Evolutionary conservation across 2,113 vertebrate genomes (phyloP).

Genomic region (Connochaetes taurinus): DNA sequence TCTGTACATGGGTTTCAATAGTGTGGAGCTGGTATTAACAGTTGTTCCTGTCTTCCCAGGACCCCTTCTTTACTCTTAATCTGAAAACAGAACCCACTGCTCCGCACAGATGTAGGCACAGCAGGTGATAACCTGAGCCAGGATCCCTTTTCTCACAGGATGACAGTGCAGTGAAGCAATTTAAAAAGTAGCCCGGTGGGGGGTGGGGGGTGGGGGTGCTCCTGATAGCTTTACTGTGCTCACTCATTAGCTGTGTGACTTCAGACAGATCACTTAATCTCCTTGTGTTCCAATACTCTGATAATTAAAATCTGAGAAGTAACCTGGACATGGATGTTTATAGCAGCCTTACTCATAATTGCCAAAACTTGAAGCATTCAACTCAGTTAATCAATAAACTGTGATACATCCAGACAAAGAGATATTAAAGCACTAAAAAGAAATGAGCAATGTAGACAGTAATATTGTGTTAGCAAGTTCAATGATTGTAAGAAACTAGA

Average conservation of each 20-base stretch:
- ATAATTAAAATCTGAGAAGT: neutral
- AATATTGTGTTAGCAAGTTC: neutral
- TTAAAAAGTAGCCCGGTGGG: neutral
- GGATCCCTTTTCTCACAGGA: neutral
- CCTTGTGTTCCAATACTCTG: neutral
- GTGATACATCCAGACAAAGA: neutral
- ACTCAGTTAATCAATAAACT: neutral
- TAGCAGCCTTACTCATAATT: neutral
- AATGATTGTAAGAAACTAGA: neutral
- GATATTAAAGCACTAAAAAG: neutral
- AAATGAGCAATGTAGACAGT: neutral
- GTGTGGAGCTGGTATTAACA: neutral
- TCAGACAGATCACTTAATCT: neutral
- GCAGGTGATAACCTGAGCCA: neutral
- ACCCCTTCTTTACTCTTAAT: neutral
- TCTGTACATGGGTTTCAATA: neutral
- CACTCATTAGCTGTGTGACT: neutral
- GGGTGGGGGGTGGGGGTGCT: fast-evolving
- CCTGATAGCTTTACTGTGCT: neutral
- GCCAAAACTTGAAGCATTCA: neutral
- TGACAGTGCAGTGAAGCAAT: neutral
- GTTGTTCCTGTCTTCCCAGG: neutral
- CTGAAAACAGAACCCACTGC: neutral
- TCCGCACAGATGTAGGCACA: neutral
- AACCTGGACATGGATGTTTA: neutral